Evolutionary conservation across 2,113 vertebrate species (phyloP).

Genomic region (rat (Rattus norvegicus)): GRCr8 NC_086020.1:117734501-117735000

Average conservation of each 20-base stretch:
- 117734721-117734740: neutral
- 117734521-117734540: neutral
- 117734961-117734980: neutral
- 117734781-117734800: neutral
- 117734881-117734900: neutral
- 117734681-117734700: neutral
- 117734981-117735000: neutral
- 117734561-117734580: neutral
- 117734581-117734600: neutral
- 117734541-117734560: slow-evolving; percentile 12
- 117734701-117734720: neutral
- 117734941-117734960: neutral
- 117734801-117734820: neutral
- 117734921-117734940: neutral
- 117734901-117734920: neutral
- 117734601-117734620: neutral
- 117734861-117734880: neutral
- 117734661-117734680: neutral
- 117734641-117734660: neutral
- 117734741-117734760: neutral
- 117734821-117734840: neutral
- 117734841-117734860: neutral
- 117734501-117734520: slow-evolving; percentile 30
- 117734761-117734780: neutral
- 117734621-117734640: neutral